Conservation (phyloP, 2,113 vertebrate genomes). For the Rhinoderma darwinii region DNA sequence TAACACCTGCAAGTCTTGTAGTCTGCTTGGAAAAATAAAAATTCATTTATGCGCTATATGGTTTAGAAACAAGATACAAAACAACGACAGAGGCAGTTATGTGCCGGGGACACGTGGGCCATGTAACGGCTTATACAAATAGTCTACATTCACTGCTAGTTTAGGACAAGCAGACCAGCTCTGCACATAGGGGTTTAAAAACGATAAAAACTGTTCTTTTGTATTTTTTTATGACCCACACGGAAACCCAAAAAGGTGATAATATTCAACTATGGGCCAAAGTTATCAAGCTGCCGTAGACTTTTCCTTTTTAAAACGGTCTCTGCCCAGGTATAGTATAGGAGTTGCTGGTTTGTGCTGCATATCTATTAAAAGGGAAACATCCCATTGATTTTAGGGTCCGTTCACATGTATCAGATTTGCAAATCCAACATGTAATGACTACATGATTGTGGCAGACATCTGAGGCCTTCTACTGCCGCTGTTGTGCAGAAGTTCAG, state of each 20-base stretch:
- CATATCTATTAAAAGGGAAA: background rate
- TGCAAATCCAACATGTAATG: no score
- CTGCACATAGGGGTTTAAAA: background rate
- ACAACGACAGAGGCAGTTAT: background rate
- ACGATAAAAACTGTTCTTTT: background rate
- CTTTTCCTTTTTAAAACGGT: background rate
- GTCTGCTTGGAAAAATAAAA: background rate
- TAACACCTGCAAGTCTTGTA: background rate
- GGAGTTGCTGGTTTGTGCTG: background rate
- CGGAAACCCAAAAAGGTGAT: background rate
- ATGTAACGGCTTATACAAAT: background rate
- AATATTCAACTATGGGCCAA: background rate
- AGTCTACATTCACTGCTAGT: slow-evolving; percentile 17
- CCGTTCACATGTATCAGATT: no score
- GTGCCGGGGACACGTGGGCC: background rate
- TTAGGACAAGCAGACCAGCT: background rate
- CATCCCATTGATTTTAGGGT: no score
- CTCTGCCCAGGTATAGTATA: background rate
- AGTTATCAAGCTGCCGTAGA: background rate
- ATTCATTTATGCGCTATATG: background rate
- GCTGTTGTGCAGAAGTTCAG: no score
- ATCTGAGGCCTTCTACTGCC: no score
- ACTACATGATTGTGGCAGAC: no score
- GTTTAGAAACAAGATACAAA: background rate
- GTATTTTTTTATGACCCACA: background rate